phyloP scores from a whole-genome alignment of 2,113 vertebrate genomes.

The Clarias gariepinus region DNA sequence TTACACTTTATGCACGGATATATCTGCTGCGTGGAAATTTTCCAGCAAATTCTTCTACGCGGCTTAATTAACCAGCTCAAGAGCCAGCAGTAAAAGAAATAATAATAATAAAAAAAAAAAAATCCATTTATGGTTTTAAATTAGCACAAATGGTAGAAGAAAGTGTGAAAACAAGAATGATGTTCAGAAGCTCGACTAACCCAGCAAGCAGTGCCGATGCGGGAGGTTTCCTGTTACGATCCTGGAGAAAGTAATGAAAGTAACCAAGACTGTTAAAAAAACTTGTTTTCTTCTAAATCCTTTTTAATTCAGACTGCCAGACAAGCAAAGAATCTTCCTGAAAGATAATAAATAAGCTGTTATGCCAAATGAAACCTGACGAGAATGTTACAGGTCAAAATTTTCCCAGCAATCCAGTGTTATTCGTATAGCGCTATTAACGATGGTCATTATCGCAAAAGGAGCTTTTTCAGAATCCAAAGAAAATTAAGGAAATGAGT shows the following conservation, averaged over 20 bases:
- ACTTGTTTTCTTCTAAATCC: not conserved
- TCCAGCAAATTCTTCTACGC: not conserved
- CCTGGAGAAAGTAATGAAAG: not conserved
- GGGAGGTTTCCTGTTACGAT: not conserved
- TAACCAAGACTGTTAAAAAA: not conserved
- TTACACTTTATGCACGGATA: not conserved
- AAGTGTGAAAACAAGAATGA: not conserved
- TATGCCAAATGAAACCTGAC: not conserved
- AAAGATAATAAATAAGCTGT: not conserved
- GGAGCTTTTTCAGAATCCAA: no score
- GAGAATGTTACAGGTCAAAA: not conserved
- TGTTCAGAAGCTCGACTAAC: not conserved
- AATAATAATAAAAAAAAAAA: not conserved
- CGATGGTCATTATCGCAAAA: no score
- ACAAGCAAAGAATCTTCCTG: not conserved
- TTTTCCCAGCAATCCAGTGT: not conserved
- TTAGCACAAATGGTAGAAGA: not conserved
- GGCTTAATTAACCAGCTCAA: conserved; percentile 16
- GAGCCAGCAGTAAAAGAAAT: not conserved
- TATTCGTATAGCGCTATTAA: no score
- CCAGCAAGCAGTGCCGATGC: not conserved
- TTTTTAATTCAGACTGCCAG: not conserved
- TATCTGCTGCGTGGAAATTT: not conserved
- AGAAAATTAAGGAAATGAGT: no score
- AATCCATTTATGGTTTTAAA: not conserved